These are phyloP conservation scores for Heliconius ismenius DNA, from an alignment of 2,888 invertebrate genomes.

Conservation along the genomic window DNA sequence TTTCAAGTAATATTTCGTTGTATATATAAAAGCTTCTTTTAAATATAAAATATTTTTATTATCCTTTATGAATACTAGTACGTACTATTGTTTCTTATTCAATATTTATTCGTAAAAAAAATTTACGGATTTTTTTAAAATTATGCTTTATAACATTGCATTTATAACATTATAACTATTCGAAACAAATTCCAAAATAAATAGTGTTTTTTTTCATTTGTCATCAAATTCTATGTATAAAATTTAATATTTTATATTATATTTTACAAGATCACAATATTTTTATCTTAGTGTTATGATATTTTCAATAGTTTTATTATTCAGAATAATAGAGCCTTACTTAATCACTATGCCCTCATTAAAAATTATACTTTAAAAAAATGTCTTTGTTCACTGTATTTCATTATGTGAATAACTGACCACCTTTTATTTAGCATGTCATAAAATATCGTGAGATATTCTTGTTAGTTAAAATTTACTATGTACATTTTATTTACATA, in stretches of 20 bases:
- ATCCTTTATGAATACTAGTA: background rate
- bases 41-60: constrained; percentile 1
- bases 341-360: constrained; percentile 6
- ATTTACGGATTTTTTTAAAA: too few species aligned
- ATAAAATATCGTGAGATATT: constrained; percentile 2
- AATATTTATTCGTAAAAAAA: background rate
- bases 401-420: constrained; percentile 9
- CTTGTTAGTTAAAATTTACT: background rate
- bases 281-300: background rate
- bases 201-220: too few species aligned
- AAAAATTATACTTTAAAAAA: constrained; percentile 8
- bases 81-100: background rate
- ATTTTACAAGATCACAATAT: background rate
- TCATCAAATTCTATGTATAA: background rate
- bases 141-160: too few species aligned
- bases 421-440: background rate
- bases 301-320: constrained; percentile 2
- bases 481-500: background rate
- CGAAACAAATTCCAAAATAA: too few species aligned
- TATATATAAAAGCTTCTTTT: background rate
- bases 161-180: too few species aligned
- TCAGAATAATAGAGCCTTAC: background rate
- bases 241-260: background rate
- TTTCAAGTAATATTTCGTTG: background rate
- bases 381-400: constrained; percentile 14